These are phyloP conservation scores for Caenorhabditis macrosperma DNA, from an alignment of 2,888 invertebrate species.

Conservation along the genomic window DNA sequence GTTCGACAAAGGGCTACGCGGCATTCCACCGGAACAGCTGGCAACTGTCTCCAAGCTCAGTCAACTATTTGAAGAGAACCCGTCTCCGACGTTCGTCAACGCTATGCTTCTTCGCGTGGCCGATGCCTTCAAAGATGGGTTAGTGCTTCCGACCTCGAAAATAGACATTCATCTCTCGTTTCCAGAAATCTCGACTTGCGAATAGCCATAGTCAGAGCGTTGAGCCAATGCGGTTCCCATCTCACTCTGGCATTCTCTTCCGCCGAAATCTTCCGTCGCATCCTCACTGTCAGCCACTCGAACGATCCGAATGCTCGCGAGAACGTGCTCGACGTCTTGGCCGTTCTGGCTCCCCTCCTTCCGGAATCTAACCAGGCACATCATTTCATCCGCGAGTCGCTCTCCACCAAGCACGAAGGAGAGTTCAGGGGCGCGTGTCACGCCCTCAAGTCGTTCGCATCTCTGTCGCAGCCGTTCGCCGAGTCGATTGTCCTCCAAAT, in stretches of 20 bases:
- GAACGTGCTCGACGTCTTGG: constrained; percentile 84
- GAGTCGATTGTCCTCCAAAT: constrained; percentile 41
- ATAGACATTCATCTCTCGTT: background rate
- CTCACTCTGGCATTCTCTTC: constrained; percentile 91
- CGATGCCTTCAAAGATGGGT: constrained; percentile 90
- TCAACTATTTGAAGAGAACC: constrained; percentile 94
- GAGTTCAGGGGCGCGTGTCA: constrained; percentile 97
- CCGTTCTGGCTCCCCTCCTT: constrained; percentile 16
- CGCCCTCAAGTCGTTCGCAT: constrained; percentile 94
- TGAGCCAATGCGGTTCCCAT: constrained; percentile 95
- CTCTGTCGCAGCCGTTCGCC: constrained; percentile 87
- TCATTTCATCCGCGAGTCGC: constrained; percentile 66
- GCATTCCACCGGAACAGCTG: constrained; percentile 88
- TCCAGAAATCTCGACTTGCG: constrained; percentile 89
- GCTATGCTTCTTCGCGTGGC: constrained; percentile 94
- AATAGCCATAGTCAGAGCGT: constrained; percentile 92
- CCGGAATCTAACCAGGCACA: constrained; percentile 57
- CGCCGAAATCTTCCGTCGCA: constrained; percentile 81
- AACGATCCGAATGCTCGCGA: constrained; percentile 96
- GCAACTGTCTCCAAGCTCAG: constrained; percentile 97
- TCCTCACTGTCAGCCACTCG: constrained; percentile 94
- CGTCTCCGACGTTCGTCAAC: constrained; percentile 97
- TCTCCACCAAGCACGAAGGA: constrained; percentile 93
- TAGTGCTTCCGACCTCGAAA: background rate
- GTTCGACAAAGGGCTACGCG: constrained; percentile 26